Evolutionary conservation across 2,888 invertebrate species (phyloP).

Genomic region (Diloba caeruleocephala): DNA sequence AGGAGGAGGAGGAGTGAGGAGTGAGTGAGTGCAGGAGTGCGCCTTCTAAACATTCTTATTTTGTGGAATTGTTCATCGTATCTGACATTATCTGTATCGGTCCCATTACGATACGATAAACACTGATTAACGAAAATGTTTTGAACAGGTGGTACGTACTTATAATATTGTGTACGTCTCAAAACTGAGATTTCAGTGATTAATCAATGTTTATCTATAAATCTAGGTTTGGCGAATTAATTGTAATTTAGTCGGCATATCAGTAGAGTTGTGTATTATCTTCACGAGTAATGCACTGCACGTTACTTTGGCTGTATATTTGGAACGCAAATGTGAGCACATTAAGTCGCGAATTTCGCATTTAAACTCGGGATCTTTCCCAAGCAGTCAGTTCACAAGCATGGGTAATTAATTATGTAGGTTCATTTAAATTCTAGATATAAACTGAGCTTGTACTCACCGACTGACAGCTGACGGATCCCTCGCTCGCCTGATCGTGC

Average conservation of each 20-base stretch:
- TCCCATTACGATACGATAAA: background rate
- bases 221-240: background rate
- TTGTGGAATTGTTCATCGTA: background rate
- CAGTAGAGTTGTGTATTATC: too few relatives aligned
- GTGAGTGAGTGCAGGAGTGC: too few relatives aligned
- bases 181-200: background rate
- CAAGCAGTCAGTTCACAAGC: too few relatives aligned
- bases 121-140: background rate
- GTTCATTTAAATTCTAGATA: background rate
- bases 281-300: too few relatives aligned
- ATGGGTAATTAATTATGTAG: conserved; percentile 1
- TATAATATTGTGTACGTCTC: background rate
- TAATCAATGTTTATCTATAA: background rate
- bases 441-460: background rate
- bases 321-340: too few relatives aligned
- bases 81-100: background rate
- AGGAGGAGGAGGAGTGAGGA: too few relatives aligned
- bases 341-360: too few relatives aligned
- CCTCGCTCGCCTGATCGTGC: background rate
- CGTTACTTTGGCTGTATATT: too few relatives aligned
- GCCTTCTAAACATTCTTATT: background rate
- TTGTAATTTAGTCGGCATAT: background rate
- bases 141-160: background rate
- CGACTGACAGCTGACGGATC: background rate
- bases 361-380: too few relatives aligned